Percentiles rank a stretch among this genome's conserved stretches.
Evolutionary conservation across 2,797 vertebrate species (phyloP).

Genomic region (Melanotaenia nigrans): DNA sequence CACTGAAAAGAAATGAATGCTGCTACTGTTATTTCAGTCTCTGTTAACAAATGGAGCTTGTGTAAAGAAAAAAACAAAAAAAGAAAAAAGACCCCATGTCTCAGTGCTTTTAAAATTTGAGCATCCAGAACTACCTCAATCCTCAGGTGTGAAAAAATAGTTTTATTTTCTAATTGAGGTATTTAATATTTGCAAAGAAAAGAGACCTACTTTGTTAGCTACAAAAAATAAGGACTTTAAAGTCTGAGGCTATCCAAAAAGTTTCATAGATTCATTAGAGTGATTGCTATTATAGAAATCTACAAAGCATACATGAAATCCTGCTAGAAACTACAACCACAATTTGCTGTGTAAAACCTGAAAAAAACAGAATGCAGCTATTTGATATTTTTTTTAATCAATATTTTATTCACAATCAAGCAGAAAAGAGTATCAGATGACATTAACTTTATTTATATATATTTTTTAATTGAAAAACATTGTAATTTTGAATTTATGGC

Average conservation of each 20-base stretch:
- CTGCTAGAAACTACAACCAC: too few species aligned
- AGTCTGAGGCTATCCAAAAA: background rate
- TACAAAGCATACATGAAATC: too few species aligned
- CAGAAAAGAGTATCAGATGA: too few species aligned
- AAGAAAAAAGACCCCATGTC: conserved; percentile 8
- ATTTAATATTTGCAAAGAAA: conserved; percentile 30
- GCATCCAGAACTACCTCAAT: conserved; percentile 60
- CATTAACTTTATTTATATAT: too few species aligned
- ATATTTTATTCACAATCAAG: too few species aligned
- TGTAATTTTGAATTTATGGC: too few species aligned
- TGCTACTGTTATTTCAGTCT: conserved; percentile 58
- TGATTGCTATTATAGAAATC: too few species aligned
- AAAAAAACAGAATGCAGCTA: too few species aligned
- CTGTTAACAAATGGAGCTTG: conserved; percentile 57
- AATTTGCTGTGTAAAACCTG: too few species aligned
- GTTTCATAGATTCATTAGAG: too few species aligned
- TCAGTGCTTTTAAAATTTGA: conserved; percentile 67
- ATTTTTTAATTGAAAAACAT: too few species aligned
- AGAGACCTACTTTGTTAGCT: conserved; percentile 12
- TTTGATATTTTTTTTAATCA: too few species aligned
- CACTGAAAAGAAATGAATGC: conserved; percentile 65
- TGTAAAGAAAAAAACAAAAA: conserved; percentile 21
- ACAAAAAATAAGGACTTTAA: conserved; percentile 26
- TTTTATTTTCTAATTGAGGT: conserved; percentile 46
- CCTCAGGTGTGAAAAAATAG: conserved; percentile 48